phyloP scores from a whole-genome alignment of 2,888 invertebrate species.

The Pammene aurita region DNA sequence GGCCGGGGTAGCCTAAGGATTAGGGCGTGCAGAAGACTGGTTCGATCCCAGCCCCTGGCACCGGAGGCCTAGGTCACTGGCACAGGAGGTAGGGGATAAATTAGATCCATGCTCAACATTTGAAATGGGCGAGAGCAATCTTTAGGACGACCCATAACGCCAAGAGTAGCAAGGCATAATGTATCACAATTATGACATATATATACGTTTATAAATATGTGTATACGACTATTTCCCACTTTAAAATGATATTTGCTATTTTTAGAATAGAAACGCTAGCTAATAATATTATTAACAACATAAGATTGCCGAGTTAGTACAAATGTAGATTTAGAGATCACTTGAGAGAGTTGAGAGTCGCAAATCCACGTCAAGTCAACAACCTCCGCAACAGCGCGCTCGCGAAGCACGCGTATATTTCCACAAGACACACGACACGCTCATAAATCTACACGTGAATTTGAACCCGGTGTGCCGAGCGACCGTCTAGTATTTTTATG shows the following conservation, averaged over 20 bases:
- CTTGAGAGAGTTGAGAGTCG: constrained; percentile 28
- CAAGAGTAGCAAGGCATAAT: too few relatives aligned
- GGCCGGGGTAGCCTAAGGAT: too few relatives aligned
- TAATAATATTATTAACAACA: neutral
- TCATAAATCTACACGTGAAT: constrained; percentile 71
- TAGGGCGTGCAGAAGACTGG: too few relatives aligned
- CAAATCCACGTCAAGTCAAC: constrained; percentile 23
- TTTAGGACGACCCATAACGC: too few relatives aligned
- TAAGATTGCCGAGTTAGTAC: neutral
- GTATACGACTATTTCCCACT: too few relatives aligned
- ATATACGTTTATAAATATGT: too few relatives aligned
- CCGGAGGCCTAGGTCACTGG: too few relatives aligned
- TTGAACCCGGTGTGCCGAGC: constrained; percentile 55
- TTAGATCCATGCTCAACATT: too few relatives aligned
- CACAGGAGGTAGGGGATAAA: too few relatives aligned
- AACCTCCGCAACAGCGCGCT: constrained; percentile 7
- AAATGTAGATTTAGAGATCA: constrained; percentile 25
- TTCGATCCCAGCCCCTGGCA: too few relatives aligned
- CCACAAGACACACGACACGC: constrained; percentile 52
- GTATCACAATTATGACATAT: too few relatives aligned
- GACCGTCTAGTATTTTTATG: constrained; percentile 55
- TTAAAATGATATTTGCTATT: neutral
- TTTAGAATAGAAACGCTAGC: neutral
- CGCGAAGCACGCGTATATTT: constrained; percentile 16
- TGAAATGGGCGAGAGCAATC: too few relatives aligned